Conservation (phyloP, 2,797 vertebrate species). For the Danio aesculapii region DNA sequence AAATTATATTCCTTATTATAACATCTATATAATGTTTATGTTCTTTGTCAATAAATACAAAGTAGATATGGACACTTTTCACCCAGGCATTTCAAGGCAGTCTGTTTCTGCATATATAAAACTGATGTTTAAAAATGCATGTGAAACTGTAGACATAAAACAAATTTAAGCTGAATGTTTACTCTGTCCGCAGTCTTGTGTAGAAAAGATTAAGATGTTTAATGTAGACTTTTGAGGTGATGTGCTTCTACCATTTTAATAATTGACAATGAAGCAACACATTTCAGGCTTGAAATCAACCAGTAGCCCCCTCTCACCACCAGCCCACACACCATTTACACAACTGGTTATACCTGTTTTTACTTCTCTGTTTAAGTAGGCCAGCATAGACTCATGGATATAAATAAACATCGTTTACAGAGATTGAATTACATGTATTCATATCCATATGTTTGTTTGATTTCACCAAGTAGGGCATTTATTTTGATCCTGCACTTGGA, state of each 20-base stretch:
- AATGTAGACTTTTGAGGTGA: background rate
- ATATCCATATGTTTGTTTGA: background rate
- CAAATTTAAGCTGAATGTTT: background rate
- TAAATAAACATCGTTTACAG: background rate
- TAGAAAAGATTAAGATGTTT: background rate
- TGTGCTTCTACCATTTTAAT: background rate
- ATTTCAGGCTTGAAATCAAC: background rate
- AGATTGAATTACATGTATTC: no score
- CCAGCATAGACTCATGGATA: background rate
- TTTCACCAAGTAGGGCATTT: no score
- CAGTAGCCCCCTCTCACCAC: background rate
- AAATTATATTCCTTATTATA: constrained; percentile 25
- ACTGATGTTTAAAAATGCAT: background rate
- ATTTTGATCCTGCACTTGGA: no score
- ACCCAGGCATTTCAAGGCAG: no score
- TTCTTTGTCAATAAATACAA: background rate
- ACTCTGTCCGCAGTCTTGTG: background rate
- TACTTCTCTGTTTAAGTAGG: no score
- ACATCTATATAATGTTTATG: background rate
- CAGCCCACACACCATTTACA: no score
- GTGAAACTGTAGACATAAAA: background rate
- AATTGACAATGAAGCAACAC: background rate
- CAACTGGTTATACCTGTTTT: background rate
- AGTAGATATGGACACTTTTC: background rate
- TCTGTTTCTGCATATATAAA: background rate